Base-by-base conservation (phyloP, 2,113 vertebrate species). In the Hippopotamus amphibius region DNA sequence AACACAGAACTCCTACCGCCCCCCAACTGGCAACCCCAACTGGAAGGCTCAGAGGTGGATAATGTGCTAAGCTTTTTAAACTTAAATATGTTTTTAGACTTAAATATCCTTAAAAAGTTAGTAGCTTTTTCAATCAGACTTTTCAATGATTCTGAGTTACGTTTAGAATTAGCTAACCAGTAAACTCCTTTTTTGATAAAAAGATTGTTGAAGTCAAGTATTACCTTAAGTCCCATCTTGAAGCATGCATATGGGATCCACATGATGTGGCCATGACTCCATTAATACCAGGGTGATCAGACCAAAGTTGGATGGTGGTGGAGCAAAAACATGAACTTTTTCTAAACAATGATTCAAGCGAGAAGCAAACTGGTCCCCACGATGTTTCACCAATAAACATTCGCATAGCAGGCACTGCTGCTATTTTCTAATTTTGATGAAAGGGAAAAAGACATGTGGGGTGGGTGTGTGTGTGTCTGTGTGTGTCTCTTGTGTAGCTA, bases 321-420 rank as follows among this genome's bases (percentile, higher is more conserved):
- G 89, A 97, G 68, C 90, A 89, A 85, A 96, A 96, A 97, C 28
- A 95, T 90, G 65, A 48, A 90, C 88, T 97, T 77, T 61, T 97
- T 96, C 98, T 98, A 97, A 98, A 98, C 95, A 98, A 95, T 86
- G 96, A 98, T 87, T 94, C 95, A 96, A 96, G 72, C 7, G 80
- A 95, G 97, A 97, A 94, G 37, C n/a, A 69, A 82, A 69, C 85
- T 28, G 81, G 33, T 93, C 97, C 82, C 97, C 53, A 53, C 24
- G 6, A 96, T 9, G 8, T 90, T 83, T 93, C 71, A 21, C 28
- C 90, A 88, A 90, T 96, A 97, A 98, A 98, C 90, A 97, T 95
- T 98, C 96, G 93, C 0, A 0, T 61, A 97, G 92, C 76, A 97
- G 77, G 22, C 87, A 90, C 66, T 61, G 91, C 66, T 65, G 77